Evolutionary conservation across 2,113 vertebrate genomes (phyloP), one percentile per base, ranked within the genome.

Genomic region (Crypturellus undulatus): DNA sequence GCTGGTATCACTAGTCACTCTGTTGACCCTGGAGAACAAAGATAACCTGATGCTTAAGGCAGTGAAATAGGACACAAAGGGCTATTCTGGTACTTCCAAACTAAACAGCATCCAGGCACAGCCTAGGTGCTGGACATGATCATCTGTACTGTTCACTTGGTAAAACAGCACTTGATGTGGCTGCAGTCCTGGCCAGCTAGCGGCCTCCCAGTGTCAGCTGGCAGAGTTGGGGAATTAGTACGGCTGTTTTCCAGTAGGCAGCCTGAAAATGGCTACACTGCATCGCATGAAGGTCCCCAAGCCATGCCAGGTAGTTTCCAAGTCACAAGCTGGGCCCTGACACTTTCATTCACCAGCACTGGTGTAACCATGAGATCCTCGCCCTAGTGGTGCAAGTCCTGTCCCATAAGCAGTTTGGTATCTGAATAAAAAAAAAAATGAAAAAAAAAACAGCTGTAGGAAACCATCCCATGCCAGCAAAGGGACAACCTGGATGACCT

Each of bases 31-130:
- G 84, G 45, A 76, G 26, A 84, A 54, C 32, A 30, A 84, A 92
- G 92, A 84, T 82, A 77, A 92, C 84, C 65, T 89, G 84, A 80
- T 52, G 60, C 49, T 95, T 90, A 69, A 92, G 40, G 45, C 84
- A 51, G 63, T 90, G 92, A 95, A 94, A 96, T 86, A 78, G 72
- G 83, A 94, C 83, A 73, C 70, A 76, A 69, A 79, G 45, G 63
- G 77, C 86, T 90, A 52, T 95, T 93, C 73, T 78, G 89, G 73
- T 69, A 45, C 54, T 19, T 81, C 86, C 79, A 86, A 92, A 84
- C 70, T 68, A 34, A 87, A 71, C 38, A 84, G 56, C 70, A 24
- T 79, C 20, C 72, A 59, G 34, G 65, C 60, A 56, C n/a, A 84
- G 77, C 2, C 0, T 42, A 85, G 40, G n/a, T 64, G 32, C 68